phyloP scores from a whole-genome alignment of 2,113 vertebrate species.

The Cheirogaleus medius region DNA sequence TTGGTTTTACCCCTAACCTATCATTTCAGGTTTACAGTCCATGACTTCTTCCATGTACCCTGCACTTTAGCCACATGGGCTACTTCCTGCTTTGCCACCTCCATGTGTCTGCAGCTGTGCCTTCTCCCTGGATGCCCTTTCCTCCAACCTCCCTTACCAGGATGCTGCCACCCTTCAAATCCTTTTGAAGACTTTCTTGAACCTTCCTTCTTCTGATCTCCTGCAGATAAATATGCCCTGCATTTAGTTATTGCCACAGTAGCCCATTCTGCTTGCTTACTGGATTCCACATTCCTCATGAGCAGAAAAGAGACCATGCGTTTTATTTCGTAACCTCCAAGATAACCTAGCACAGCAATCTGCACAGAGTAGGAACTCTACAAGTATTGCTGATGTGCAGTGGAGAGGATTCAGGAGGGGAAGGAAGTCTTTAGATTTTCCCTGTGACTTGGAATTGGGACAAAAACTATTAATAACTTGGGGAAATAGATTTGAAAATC shows the following conservation, averaged over 20 bases:
- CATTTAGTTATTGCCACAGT: neutral
- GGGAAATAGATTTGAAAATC: constrained; percentile 17
- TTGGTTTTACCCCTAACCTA: neutral
- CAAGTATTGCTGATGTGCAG: neutral
- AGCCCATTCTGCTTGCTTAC: neutral
- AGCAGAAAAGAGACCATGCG: neutral
- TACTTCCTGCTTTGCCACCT: neutral
- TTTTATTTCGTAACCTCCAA: neutral
- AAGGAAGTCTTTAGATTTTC: neutral
- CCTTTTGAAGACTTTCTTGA: neutral
- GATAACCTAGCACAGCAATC: neutral
- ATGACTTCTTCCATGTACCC: neutral
- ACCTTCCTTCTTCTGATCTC: neutral
- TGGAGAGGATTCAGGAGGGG: neutral
- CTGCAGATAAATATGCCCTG: neutral
- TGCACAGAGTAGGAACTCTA: neutral
- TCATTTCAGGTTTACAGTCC: neutral
- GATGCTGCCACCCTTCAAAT: neutral
- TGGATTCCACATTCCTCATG: neutral
- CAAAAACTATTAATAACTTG: neutral
- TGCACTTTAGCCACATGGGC: neutral
- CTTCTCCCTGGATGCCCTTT: neutral
- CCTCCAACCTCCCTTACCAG: neutral
- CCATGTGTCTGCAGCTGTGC: neutral
- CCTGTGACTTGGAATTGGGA: neutral